Percentiles rank a stretch among this genome's conserved stretches.
Conservation (phyloP, 2,797 vertebrate species). For the Oophaga sylvatica region DNA sequence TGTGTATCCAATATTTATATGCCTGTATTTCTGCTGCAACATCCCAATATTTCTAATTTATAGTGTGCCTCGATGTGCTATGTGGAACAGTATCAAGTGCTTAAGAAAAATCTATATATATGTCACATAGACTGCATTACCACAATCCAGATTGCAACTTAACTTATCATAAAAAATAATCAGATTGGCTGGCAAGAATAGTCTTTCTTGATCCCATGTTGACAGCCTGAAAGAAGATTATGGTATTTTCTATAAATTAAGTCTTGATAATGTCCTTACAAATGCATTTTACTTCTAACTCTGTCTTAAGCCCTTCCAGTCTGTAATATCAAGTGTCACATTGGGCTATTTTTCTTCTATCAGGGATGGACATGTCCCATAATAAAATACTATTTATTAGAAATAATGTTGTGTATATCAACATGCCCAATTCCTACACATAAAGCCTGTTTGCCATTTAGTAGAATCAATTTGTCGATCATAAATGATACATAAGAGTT, state of each 20-base stretch:
- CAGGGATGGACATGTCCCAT: not conserved
- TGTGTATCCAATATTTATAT: not conserved
- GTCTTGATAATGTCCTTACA: constrained; percentile 24
- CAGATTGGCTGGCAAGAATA: constrained; percentile 9
- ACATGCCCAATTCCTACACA: not conserved
- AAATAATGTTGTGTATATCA: not conserved
- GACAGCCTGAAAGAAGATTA: constrained; percentile 30
- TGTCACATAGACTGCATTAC: not conserved
- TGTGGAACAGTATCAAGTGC: not conserved
- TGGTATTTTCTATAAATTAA: constrained; percentile 28
- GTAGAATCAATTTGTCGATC: not conserved
- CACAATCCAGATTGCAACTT: constrained; percentile 23
- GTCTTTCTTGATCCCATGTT: constrained; percentile 19
- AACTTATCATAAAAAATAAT: constrained; percentile 22
- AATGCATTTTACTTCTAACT: constrained; percentile 26
- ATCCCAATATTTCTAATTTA: not conserved
- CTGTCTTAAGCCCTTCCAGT: not conserved
- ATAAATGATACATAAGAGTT: not conserved
- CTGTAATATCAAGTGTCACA: not conserved
- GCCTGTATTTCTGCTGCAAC: not conserved
- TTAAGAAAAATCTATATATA: constrained; percentile 9
- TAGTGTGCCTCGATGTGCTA: not conserved
- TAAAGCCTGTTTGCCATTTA: not conserved
- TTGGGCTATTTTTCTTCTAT: constrained; percentile 1
- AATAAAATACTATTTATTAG: not conserved